phyloP scores from a whole-genome alignment of 2,797 vertebrate genomes.

The Botia kubotai region DNA sequence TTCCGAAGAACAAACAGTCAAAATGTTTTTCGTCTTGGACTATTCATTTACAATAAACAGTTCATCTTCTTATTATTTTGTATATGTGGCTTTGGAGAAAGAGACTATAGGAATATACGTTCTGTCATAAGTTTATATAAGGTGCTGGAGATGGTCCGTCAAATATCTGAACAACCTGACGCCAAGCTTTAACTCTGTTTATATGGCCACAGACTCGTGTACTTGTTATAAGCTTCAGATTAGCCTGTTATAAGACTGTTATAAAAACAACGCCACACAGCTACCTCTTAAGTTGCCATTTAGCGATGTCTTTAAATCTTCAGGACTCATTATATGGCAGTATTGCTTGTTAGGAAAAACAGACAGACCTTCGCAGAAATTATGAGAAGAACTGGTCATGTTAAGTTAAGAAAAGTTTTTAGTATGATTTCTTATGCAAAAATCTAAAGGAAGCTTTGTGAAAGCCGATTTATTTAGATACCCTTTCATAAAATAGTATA shows the following conservation, averaged over 20 bases:
- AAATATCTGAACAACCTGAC: constrained; percentile 50
- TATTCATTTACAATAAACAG: neutral
- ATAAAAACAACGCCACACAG: neutral
- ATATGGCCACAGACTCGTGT: constrained; percentile 35
- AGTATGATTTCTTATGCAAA: neutral
- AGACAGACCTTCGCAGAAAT: neutral
- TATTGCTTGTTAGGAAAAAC: neutral
- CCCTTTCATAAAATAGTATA: too few relatives aligned
- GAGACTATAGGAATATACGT: neutral
- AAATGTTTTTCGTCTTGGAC: neutral
- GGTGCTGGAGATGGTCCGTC: constrained; percentile 16
- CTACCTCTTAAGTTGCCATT: too few relatives aligned
- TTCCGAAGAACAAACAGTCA: neutral
- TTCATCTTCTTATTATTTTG: neutral
- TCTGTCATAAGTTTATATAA: constrained; percentile 16
- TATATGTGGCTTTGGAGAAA: neutral
- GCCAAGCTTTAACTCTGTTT: constrained; percentile 25
- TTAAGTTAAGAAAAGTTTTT: neutral
- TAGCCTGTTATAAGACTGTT: neutral
- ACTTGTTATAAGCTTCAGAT: constrained; percentile 10
- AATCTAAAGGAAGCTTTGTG: neutral
- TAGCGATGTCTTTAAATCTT: neutral
- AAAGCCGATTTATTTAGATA: neutral
- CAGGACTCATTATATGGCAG: neutral
- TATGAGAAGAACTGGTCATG: too few relatives aligned